These are phyloP conservation scores for Meliscaeva auricollis DNA, from an alignment of 2,888 invertebrate genomes.

Conservation along the genomic window DNA sequence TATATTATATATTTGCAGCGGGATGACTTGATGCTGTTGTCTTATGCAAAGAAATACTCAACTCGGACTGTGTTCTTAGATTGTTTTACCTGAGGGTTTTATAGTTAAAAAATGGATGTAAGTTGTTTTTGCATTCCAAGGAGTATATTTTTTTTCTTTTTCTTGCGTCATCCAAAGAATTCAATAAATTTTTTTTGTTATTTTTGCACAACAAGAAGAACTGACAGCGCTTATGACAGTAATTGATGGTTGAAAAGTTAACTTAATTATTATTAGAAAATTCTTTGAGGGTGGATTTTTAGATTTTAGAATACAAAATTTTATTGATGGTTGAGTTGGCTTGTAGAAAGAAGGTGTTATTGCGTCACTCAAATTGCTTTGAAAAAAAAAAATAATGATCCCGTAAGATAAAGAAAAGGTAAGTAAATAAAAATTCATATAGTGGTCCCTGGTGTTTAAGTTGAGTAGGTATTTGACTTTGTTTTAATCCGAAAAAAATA, in stretches of 20 bases:
- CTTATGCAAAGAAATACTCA: constrained; percentile 18
- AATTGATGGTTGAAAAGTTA: constrained; percentile 71
- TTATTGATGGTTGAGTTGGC: neutral
- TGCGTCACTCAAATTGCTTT: constrained; percentile 1
- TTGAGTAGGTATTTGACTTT: no score
- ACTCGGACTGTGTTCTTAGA: constrained; percentile 44
- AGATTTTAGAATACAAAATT: neutral
- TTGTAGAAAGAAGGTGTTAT: neutral
- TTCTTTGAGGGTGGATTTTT: constrained; percentile 47
- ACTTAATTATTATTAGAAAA: constrained; percentile 59
- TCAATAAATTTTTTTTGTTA: neutral
- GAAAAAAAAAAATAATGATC: neutral
- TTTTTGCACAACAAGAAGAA: neutral
- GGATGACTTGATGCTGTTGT: constrained; percentile 23
- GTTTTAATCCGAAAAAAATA: no score
- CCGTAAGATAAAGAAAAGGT: neutral
- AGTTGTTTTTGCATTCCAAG: constrained; percentile 14
- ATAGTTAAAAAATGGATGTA: constrained; percentile 45
- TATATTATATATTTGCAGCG: neutral
- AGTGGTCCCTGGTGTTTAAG: no score
- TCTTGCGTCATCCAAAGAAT: neutral
- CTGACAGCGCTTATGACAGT: constrained; percentile 66
- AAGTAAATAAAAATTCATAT: no score
- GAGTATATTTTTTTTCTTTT: neutral
- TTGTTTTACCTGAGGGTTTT: constrained; percentile 41